Base-by-base conservation (phyloP, 2,797 vertebrate species). In the Nothura maculosa region DNA sequence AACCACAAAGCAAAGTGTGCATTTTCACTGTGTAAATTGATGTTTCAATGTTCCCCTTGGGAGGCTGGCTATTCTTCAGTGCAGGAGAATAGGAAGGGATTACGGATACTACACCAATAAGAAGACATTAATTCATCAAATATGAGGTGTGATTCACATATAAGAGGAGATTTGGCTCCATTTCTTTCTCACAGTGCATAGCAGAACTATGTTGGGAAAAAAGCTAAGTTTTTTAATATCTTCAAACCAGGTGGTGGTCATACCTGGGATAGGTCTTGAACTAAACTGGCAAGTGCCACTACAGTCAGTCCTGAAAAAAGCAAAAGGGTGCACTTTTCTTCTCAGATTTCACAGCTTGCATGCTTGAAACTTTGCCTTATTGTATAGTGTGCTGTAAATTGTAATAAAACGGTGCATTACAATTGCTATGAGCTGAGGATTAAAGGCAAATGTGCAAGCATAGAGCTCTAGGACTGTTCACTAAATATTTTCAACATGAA, bases 301-400 rank as follows among this genome's bases (percentile, higher is more conserved):
- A 22, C 22, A 52, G 21, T 43, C 4, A 1, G 3, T 13, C 38
- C 2, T 27, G 17, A 2, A 14, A 27, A 14, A 22, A 27, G 34
- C 12, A 18, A 58, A 18, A 43, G 45, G 8, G 12, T 21, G 2
- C 7, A 25, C 19, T 21, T 61, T 72, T 54, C 8, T 72, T 54
- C 8, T 85, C 12, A n/a, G 4, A 14, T 79, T 76, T 82, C 57
- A 63, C 7, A 7, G 10, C 40, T 42, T 42, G 40, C 30, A 57
- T 3, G 28, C 14, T 72, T 72, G 43, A 72, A 72, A 52, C 9
- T n/a, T 75, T 61, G 4, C 8, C 15, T 79, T 73, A 36, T 16
- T n/a, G 10, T 22, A 10, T 24, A 62, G 20, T 45, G 15, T 64
- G 10, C 34, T 48, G 28, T 76, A 92, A 86, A 78, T 7, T 4